phyloP scores from a whole-genome alignment of 1,140 invertebrate species.

The Trichonephila clavata region DNA sequence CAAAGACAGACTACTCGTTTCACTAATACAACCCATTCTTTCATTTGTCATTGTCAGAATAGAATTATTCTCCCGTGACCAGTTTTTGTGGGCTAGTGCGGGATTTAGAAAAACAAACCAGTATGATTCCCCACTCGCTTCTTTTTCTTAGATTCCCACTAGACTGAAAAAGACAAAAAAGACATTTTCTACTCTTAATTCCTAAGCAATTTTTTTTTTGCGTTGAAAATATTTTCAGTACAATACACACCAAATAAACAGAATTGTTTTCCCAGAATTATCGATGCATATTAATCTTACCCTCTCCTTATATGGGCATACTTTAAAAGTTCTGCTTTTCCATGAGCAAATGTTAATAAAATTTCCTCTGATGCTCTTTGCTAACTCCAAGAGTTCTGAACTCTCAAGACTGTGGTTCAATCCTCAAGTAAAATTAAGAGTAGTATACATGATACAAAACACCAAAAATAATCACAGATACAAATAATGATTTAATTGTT shows the following conservation, averaged over 20 bases:
- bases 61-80: constrained; percentile 10
- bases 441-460: too few relatives aligned
- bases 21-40: neutral
- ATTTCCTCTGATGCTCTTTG: too few relatives aligned
- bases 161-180: neutral
- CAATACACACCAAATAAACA: neutral
- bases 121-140: neutral
- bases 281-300: too few relatives aligned
- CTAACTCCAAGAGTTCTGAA: too few relatives aligned
- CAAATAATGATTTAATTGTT: too few relatives aligned
- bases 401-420: too few relatives aligned
- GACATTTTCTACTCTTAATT: neutral
- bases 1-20: neutral
- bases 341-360: too few relatives aligned
- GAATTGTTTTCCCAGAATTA: too few relatives aligned
- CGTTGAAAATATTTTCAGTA: neutral
- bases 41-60: constrained; percentile 9
- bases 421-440: too few relatives aligned
- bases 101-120: neutral
- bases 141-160: neutral
- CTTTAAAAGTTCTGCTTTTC: too few relatives aligned
- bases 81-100: neutral
- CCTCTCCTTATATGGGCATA: too few relatives aligned
- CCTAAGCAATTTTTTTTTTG: neutral
- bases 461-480: too few relatives aligned